Percentiles rank a stretch among this genome's conserved stretches.
phyloP scores from a whole-genome alignment of 2,888 invertebrate species.

The Lasius fuliginosus region DNA sequence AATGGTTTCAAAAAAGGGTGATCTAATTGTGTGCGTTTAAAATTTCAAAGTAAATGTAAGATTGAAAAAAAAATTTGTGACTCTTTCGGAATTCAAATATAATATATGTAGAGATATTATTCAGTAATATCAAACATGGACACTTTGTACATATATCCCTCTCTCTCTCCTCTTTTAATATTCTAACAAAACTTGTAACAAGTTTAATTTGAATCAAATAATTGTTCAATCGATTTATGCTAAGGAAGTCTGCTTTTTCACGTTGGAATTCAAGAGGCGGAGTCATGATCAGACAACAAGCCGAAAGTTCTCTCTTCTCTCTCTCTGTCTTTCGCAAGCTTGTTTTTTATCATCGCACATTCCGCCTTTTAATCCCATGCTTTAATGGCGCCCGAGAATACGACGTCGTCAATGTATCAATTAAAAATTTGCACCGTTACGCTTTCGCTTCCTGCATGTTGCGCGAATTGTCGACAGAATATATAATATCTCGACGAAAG shows the following conservation, averaged over 20 bases:
- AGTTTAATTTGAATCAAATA: background rate
- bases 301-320: background rate
- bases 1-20: background rate
- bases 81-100: background rate
- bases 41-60: background rate
- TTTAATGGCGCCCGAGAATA: conserved; percentile 27
- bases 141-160: background rate
- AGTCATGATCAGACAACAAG: background rate
- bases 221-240: conserved; percentile 4
- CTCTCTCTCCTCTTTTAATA: background rate
- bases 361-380: conserved; percentile 49
- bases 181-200: conserved; percentile 14
- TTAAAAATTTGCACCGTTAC: conserved; percentile 44
- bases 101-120: background rate
- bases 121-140: background rate
- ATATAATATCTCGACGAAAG: background rate
- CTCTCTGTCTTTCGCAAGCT: background rate
- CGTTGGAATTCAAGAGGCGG: conserved; percentile 23
- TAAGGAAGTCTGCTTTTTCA: conserved; percentile 4
- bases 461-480: background rate
- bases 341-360: conserved; percentile 32
- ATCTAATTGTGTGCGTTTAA: background rate
- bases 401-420: conserved; percentile 40
- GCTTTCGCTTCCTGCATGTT: background rate
- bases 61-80: background rate